Evolutionary conservation across 2,797 vertebrate species (phyloP), one percentile per base, ranked within the genome.

Genomic region (Myotis daubentonii): DNA sequence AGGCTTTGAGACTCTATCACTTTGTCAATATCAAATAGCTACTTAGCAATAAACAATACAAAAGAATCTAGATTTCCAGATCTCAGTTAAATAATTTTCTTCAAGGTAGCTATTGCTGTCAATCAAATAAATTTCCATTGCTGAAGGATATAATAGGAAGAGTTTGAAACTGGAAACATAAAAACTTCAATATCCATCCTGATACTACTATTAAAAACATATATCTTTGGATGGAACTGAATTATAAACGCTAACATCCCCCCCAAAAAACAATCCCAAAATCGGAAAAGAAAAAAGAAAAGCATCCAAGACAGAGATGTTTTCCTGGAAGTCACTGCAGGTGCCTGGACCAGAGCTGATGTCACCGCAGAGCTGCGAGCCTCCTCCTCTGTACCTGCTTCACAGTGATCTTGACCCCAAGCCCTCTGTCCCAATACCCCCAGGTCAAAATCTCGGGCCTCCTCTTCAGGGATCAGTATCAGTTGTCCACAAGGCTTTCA

Each of bases 11-110:
- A 22, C 36, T 62, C 75, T 78, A 66, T 41, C 11, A 33, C 13
- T 78, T 66, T 49, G 49, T 53, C 75, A 89, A 44, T 60, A 82
- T 47, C 33, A 96, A 89, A 83, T 20, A 81, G 44, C 76, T 87
- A 93, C 22, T 80, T 84, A 83, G 38, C 62, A 81, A 68, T 33
- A 87, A 87, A 79, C 47, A 80, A 8, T 66, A 65, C 38, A 79
- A 53, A 89, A 85, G 19, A 89, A 68, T 72, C 38, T 38, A 93
- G 23, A 94, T 68, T 92, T 84, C 65, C 68, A 89, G 60, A 96
- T 68, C 91, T 75, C 30, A 30, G 8, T 80, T 72, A 55, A 81
- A 92, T 86, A 80, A 55, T 33, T 71, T 92, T 76, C 53, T 89
- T 70, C 82, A 86, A 92, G 91, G 57, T 19, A 72, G 41, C 22